A percentile compares a stretch with the other conserved stretches of the same genome.
Evolutionary conservation across 2,797 vertebrate species (phyloP).

Genomic region (Sebastes jordani): DNA sequence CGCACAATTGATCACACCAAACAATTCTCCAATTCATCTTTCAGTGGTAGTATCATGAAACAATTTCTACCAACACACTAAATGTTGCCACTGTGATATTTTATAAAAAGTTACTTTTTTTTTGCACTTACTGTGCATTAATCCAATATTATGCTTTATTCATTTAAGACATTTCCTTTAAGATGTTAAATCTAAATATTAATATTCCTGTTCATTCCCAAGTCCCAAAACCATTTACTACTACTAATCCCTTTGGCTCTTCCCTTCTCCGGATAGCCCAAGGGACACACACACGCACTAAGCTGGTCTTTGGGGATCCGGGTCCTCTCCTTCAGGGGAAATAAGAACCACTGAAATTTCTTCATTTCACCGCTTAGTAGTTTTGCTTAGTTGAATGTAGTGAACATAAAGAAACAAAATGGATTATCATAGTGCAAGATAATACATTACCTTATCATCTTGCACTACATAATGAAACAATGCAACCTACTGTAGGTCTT

Average conservation of each 20-base stretch:
- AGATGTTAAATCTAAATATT: conserved; percentile 55
- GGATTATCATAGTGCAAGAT: background rate
- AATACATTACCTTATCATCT: background rate
- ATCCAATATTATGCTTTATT: conserved; percentile 48
- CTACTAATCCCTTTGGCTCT: conserved; percentile 58
- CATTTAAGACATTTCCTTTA: conserved; percentile 30
- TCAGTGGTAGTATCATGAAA: background rate
- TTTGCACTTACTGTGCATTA: background rate
- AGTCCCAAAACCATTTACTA: conserved; percentile 56
- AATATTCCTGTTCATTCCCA: conserved; percentile 51
- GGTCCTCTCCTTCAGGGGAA: conserved; percentile 35
- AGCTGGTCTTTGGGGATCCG: conserved; percentile 49
- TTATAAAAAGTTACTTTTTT: background rate
- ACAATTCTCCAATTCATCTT: background rate
- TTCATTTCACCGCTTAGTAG: conserved; percentile 18
- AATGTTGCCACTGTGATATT: background rate
- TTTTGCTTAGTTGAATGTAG: background rate
- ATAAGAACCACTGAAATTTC: conserved; percentile 24
- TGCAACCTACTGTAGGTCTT: background rate
- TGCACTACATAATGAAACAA: background rate
- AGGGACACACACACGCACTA: conserved; percentile 27
- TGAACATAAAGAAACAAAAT: background rate
- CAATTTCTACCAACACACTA: background rate
- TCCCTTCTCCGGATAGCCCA: conserved; percentile 46
- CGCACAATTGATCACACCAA: background rate